These are phyloP conservation scores for Hyphantria cunea DNA, from an alignment of 1,140 invertebrate species.

Conservation along the genomic window DNA sequence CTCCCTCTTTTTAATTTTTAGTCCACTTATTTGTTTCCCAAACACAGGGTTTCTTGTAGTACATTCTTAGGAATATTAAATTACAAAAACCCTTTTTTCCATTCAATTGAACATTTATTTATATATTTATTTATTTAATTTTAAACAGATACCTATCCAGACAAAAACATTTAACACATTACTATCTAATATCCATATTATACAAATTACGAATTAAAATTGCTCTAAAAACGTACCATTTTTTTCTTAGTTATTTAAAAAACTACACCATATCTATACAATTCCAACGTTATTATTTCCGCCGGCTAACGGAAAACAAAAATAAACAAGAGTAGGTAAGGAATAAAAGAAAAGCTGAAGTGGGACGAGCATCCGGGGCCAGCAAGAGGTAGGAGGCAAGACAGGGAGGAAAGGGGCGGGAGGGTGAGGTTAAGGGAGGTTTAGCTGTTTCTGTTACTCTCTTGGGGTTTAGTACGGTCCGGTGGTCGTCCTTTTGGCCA, in stretches of 20 bases:
- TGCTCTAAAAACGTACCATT: too few relatives aligned
- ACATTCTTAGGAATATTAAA: too few relatives aligned
- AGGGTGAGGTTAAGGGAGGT: constrained; percentile 26
- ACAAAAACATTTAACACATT: too few relatives aligned
- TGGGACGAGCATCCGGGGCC: constrained; percentile 70
- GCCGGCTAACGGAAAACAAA: constrained; percentile 77
- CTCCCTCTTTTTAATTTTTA: not conserved
- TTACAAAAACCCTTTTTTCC: too few relatives aligned
- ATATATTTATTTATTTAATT: too few relatives aligned
- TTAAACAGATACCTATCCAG: too few relatives aligned
- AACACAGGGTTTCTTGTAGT: too few relatives aligned
- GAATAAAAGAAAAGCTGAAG: constrained; percentile 77
- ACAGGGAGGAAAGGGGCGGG: constrained; percentile 27
- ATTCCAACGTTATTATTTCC: constrained; percentile 71
- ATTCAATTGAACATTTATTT: too few relatives aligned
- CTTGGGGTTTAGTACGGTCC: constrained; percentile 45
- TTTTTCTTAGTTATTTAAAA: not conserved
- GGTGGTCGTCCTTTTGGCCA: constrained; percentile 49
- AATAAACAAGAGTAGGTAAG: constrained; percentile 75
- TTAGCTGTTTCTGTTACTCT: constrained; percentile 23
- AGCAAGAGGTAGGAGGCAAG: constrained; percentile 52
- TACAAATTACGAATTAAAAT: too few relatives aligned
- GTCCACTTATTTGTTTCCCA: too few relatives aligned
- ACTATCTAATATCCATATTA: too few relatives aligned
- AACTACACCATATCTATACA: constrained; percentile 42